Base-by-base conservation (phyloP, 2,888 invertebrate genomes). In the Protonemura montana region DNA sequence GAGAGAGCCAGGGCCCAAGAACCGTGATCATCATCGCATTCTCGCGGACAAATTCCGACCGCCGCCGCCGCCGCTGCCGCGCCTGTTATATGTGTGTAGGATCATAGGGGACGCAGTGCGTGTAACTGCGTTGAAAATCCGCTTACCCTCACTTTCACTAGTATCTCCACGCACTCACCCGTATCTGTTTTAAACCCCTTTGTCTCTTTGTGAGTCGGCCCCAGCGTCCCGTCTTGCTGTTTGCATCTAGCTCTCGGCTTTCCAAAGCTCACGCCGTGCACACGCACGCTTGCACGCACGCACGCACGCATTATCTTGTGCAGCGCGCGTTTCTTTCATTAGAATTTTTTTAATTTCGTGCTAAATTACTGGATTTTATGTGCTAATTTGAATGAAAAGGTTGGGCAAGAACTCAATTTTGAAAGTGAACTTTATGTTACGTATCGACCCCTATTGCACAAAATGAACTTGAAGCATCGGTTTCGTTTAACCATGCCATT, bases 101-200 rank as follows among this genome's bases (percentile, higher is more conserved):
- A 59, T 59, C 59, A 59, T 59, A 59, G 59, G 59, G 59, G 59
- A 59, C 59, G 21, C 13, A 59, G 59, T 59, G 59, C 59, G 59
- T 59, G 21, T 59, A 59, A 59, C 59, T 59, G 59, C 59, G 59
- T 59, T 59, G 59, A 21, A 59, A 59, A 59, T 59, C 59, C 59
- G 59, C 59, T 59, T 59, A 59, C 78, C 78, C 78, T 78, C 10
- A 78, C 78, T 78, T 28, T 78, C 28, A 26, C 78, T 27, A 26
- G 78, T 78, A 26, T 78, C 78, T 25, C 78, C 78, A 16, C 78
- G 78, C 78, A 78, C 2, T 28, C 27, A 78, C 26, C 78, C 78
- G 28, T 78, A 78, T 78, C 78, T 78, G 78, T 78, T 78, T 78
- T 78, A 27, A 78, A 28, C 28, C 28, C 78, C 26, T 78, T 78